Conservation (phyloP, 2,797 vertebrate species). For the Oryzias sinensis region DNA sequence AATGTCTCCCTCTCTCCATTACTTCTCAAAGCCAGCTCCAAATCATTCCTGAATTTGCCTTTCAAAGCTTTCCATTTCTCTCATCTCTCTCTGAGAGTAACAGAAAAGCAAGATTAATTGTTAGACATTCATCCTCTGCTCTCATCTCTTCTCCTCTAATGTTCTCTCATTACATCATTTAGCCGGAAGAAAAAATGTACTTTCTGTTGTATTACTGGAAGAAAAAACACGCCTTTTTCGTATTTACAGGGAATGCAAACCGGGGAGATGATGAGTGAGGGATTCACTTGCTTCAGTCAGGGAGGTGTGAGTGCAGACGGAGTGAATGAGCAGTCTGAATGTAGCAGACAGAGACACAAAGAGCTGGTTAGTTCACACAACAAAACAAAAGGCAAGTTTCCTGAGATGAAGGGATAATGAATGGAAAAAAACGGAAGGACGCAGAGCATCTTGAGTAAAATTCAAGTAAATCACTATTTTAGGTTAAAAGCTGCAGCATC, state of each 20-base stretch:
- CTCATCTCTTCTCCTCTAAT: conserved; percentile 22
- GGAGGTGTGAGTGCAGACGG: conserved; percentile 57
- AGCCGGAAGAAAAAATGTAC: conserved; percentile 53
- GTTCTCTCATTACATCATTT: conserved; percentile 58
- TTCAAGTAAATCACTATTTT: conserved; percentile 52
- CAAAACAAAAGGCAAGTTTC: conserved; percentile 43
- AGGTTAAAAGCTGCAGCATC: conserved; percentile 52
- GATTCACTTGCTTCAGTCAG: conserved; percentile 39
- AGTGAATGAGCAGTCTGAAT: conserved; percentile 37
- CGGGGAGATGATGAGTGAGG: conserved; percentile 17
- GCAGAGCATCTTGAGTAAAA: conserved; percentile 51
- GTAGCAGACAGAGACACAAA: conserved; percentile 26
- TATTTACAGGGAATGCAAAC: conserved; percentile 53
- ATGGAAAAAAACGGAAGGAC: conserved; percentile 40
- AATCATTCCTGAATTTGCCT: conserved; percentile 43
- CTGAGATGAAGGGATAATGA: conserved; percentile 45
- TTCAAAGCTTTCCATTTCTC: conserved; percentile 28
- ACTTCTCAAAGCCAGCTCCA: conserved; percentile 34
- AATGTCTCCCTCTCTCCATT: conserved; percentile 54
- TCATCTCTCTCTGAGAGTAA: conserved; percentile 28
- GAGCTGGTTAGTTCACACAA: conserved; percentile 35
- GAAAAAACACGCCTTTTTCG: conserved; percentile 21
- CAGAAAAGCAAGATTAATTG: conserved; percentile 53
- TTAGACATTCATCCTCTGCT: conserved; percentile 38
- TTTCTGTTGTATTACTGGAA: conserved; percentile 39